Base-by-base conservation (phyloP, 1,140 invertebrate genomes). In the Drosophila ficusphila region DNA sequence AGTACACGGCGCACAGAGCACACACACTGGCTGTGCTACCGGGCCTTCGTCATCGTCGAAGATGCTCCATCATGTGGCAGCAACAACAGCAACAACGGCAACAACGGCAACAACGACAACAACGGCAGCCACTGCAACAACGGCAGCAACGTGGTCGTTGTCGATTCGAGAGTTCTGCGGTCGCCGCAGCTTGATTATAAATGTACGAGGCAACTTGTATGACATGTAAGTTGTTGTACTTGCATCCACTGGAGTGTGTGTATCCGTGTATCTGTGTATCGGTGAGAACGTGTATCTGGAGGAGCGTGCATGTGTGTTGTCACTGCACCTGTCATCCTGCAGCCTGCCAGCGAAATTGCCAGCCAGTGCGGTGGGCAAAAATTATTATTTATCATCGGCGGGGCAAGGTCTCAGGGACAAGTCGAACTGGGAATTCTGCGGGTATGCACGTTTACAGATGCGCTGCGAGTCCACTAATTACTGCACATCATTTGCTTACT, bases 401-500 rank as follows among this genome's bases (percentile, higher is more conserved):
- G 48, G 46, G 56, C 76, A 67, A 68, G 62, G 62, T 65, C 47
- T 46, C 42, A 46, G 51, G 54, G 77, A 61, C 67, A 65, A 65
- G 64, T 56, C 61, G 61, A 52, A 67, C 47, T 49, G 61, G 52
- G 27, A 58, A 52, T 52, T 77, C 47, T 73, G 21, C 14, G 54
- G 54, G 48, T 58, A 60, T 67, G 29, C 47, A 38, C 36, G 12
- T 48, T 27, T 46, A 29, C 21, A 19, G 48, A 49, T 69, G 29
- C 65, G 25, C 39, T 42, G 61, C 72, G 46, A 58, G 34, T 34
- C 60, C 82, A 86, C 82, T 86, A 86, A 86, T 86, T 86, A 86
- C 82, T 81, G 81, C 81, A 86, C 82, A 86, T 85, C 81, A 85
- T 86, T 86, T 86, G 81, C 81, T 86, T 86, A 86, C 82, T 77